A percentile compares a stretch with the other conserved stretches of the same genome.
phyloP scores from a whole-genome alignment of 2,113 vertebrate genomes.

The Lanius collurio region DNA sequence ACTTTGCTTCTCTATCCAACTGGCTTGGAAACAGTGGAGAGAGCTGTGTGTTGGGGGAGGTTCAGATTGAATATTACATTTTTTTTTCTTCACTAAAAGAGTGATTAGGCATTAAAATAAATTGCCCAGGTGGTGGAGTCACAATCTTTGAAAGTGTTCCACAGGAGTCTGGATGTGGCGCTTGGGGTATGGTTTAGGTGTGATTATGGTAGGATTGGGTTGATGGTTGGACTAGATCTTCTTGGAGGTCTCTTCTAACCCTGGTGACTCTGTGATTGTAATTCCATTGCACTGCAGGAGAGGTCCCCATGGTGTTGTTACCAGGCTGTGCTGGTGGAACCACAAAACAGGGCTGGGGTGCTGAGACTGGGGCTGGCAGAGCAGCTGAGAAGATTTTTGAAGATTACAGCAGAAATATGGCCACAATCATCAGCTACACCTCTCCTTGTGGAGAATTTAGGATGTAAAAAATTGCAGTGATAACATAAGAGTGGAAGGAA shows the following conservation, averaged over 20 bases:
- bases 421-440: not conserved
- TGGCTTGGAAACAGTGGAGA: not conserved
- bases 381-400: not conserved
- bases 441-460: not conserved
- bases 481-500: not conserved
- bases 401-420: fast-evolving
- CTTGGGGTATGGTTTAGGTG: not conserved
- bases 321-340: not conserved
- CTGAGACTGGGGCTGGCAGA: not conserved
- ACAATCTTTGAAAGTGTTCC: not conserved
- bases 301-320: fast-evolving
- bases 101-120: not conserved
- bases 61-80: not conserved
- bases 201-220: not conserved
- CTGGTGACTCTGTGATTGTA: not conserved
- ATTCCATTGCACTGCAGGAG: fast-evolving
- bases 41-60: not conserved
- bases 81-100: not conserved
- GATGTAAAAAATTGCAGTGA: fast-evolving
- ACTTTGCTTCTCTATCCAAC: not conserved
- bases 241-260: not conserved
- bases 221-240: not conserved
- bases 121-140: not conserved
- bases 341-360: not conserved
- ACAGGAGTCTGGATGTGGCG: not conserved